phyloP scores from a whole-genome alignment of 2,888 invertebrate species.

The Holacanthella duospinosa region DNA sequence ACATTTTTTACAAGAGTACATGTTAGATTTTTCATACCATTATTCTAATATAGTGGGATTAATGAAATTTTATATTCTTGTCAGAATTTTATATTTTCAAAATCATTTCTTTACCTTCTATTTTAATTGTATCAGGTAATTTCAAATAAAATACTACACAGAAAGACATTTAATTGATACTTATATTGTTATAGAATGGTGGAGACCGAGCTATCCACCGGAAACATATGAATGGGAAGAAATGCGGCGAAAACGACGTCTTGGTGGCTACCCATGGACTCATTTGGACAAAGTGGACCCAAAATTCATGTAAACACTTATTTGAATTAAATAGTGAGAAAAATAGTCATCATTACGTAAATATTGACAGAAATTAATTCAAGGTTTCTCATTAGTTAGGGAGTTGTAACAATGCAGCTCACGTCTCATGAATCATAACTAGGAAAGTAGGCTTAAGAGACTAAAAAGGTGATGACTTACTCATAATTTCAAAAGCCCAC shows the following conservation, averaged over 20 bases:
- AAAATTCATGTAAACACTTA: conserved; percentile 11
- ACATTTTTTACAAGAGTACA: too few relatives aligned
- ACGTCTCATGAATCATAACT: too few relatives aligned
- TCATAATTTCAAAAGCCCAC: too few relatives aligned
- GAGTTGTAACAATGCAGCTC: neutral
- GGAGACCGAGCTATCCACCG: conserved; percentile 55
- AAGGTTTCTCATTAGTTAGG: neutral
- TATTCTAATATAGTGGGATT: too few relatives aligned
- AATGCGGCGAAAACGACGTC: conserved; percentile 55
- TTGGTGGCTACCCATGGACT: conserved; percentile 72
- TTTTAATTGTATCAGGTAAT: neutral
- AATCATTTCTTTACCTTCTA: neutral
- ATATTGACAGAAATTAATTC: neutral
- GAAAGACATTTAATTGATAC: neutral
- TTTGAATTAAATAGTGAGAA: neutral
- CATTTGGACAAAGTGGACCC: conserved; percentile 52
- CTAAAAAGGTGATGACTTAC: too few relatives aligned
- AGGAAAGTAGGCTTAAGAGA: too few relatives aligned
- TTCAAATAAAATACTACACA: neutral
- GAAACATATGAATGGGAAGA: conserved; percentile 76
- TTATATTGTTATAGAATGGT: conserved; percentile 33
- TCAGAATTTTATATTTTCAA: neutral
- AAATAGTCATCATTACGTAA: neutral
- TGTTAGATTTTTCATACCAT: too few relatives aligned
- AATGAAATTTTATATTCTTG: neutral